Conservation (phyloP, 2,888 invertebrate genomes). For the Halocaridina rubra region DNA sequence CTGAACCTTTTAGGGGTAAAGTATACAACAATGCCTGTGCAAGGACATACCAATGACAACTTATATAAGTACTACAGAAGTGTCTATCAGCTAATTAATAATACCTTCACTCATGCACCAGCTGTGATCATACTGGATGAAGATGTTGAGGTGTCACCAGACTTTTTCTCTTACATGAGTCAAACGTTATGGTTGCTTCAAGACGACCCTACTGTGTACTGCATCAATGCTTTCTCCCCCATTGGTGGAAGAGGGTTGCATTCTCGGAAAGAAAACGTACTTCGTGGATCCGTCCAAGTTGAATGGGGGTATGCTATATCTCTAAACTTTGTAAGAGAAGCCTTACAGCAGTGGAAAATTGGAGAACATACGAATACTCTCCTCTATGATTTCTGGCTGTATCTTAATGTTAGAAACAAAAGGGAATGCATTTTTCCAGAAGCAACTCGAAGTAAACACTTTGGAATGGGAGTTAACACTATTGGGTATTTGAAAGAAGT, state of each 20-base stretch:
- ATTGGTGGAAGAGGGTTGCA: not conserved
- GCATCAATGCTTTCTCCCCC: conserved; percentile 36
- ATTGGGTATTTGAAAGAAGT: conserved; percentile 21
- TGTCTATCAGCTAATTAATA: conserved; percentile 38
- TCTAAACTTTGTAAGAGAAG: conserved; percentile 43
- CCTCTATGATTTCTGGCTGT: conserved; percentile 54
- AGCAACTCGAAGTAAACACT: conserved; percentile 40
- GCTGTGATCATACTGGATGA: conserved; percentile 60
- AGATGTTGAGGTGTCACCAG: conserved; percentile 59
- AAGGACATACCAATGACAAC: conserved; percentile 41
- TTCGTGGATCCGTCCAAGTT: conserved; percentile 44
- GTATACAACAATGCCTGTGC: conserved; percentile 18
- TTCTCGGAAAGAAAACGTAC: conserved; percentile 5
- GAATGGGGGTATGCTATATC: conserved; percentile 58
- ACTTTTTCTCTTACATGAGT: conserved; percentile 60
- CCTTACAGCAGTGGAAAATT: conserved; percentile 24
- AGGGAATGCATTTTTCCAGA: conserved; percentile 57
- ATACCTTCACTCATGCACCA: conserved; percentile 36
- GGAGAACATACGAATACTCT: not conserved
- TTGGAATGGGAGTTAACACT: conserved; percentile 35
- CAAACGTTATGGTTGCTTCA: conserved; percentile 50
- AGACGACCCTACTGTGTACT: conserved; percentile 50
- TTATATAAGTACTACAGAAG: conserved; percentile 57
- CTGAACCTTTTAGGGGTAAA: conserved; percentile 40
- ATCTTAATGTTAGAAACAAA: not conserved